Conservation (phyloP, 35 echinoderm and acorn worm species). For the Lytechinus variegatus region DNA sequence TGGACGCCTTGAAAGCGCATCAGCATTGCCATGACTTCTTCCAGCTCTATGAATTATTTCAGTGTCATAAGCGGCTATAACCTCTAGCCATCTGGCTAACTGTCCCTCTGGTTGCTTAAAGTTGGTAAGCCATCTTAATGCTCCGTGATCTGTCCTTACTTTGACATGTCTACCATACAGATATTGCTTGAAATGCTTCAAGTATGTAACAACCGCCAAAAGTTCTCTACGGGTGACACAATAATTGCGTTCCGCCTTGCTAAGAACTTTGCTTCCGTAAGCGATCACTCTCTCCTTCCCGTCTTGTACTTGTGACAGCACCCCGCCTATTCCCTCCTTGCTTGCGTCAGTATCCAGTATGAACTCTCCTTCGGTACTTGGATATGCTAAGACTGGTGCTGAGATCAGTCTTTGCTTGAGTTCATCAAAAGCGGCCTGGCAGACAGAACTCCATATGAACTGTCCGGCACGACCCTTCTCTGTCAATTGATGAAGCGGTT, state of each 20-base stretch:
- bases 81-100: slow-evolving; percentile 73
- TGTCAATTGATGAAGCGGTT: slow-evolving; percentile 51
- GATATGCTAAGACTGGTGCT: slow-evolving; percentile 65
- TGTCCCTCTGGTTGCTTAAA: slow-evolving; percentile 74
- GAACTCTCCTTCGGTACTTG: not conserved
- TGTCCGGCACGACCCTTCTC: slow-evolving; percentile 37
- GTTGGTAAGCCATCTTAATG: slow-evolving; percentile 65
- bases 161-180: slow-evolving; percentile 61
- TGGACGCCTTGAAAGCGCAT: slow-evolving; percentile 68
- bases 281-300: slow-evolving; percentile 63
- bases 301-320: slow-evolving; percentile 66
- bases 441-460: slow-evolving; percentile 51
- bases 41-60: slow-evolving; percentile 61
- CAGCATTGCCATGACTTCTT: slow-evolving; percentile 59
- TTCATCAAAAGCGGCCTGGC: slow-evolving; percentile 39
- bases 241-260: slow-evolving; percentile 67
- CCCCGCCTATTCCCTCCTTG: slow-evolving; percentile 60
- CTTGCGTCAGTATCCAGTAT: slow-evolving; percentile 80
- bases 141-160: slow-evolving; percentile 62
- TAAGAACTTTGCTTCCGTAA: slow-evolving; percentile 60
- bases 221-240: slow-evolving; percentile 79
- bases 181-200: slow-evolving; percentile 71
- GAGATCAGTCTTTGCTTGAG: slow-evolving; percentile 43
- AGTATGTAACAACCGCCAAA: slow-evolving; percentile 58
- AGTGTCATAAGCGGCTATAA: slow-evolving; percentile 64